Evolutionary conservation across 2,113 vertebrate species (phyloP), one percentile per base, ranked within the genome.

Genomic region (Promerops cafer): DNA sequence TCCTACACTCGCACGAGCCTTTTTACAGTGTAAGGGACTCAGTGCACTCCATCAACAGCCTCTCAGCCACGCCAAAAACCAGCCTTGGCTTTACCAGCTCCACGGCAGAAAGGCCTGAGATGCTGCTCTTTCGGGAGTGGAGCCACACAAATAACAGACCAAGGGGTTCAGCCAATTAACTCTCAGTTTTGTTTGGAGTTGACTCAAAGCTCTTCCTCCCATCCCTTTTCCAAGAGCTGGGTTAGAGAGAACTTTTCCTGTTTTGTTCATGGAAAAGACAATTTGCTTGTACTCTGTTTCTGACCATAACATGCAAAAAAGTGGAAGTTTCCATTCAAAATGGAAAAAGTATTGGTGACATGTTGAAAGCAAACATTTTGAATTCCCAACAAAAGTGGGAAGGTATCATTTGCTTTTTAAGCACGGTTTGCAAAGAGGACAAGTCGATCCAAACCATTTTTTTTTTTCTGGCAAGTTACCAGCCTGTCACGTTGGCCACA

Each of bases 121-220:
- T 21, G 20, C 1, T 26, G n/a, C n/a, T 17, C 7, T 47, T 24
- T 15, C 45, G 23, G 47, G 26, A 42, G 47, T 2, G 2, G 6
- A 61, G 33, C 18, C 14, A 1, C 1, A 4, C 7, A 3, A 7
- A 3, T 14, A 3, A 16, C 2, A 11, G 19, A 2, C 7, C 5
- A 1, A 16, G 6, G 16, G 4, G 8, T 15, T 50, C 1, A 1
- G 17, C 49, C 24, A 6, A 2, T 23, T 28, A 20, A 45, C 54
- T 35, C 52, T 17, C 22, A 1, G 12, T 11, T 82, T 66, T 22
- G 3, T 12, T n/a, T 44, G 28, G 35, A 28, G 22, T 10, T 39
- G 33, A 37, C 16, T 35, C 39, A 17, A 24, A 37, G 28, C 20
- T 24, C n/a, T 59, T 50, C 12, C 8, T 60, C 14, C 12, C 10